phyloP scores from a whole-genome alignment of 1,140 invertebrate species.

The Thalassaphorura encarpata region DNA sequence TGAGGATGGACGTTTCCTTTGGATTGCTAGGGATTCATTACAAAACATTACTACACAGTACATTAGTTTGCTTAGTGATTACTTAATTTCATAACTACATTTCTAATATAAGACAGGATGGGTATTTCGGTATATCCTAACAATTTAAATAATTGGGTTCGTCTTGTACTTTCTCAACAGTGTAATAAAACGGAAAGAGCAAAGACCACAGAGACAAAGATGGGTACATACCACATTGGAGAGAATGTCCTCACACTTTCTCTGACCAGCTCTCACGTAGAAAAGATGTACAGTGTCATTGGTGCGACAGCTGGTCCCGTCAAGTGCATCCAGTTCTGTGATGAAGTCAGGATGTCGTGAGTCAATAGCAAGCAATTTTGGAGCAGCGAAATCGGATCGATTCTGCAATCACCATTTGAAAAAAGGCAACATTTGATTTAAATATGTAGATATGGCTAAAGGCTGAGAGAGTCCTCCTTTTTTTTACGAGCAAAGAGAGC shows the following conservation, averaged over 20 bases:
- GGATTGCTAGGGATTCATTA: constrained; percentile 36
- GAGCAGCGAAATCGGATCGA: constrained; percentile 37
- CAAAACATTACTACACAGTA: neutral
- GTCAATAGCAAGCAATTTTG: constrained; percentile 68
- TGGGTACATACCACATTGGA: constrained; percentile 58
- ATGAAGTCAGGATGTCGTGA: constrained; percentile 58
- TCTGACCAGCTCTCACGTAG: constrained; percentile 82
- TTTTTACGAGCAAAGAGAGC: too few relatives aligned
- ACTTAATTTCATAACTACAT: too few relatives aligned
- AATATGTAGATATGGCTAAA: too few relatives aligned
- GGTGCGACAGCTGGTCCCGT: constrained; percentile 69
- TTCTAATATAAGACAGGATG: too few relatives aligned
- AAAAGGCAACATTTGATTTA: too few relatives aligned
- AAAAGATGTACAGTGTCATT: constrained; percentile 90
- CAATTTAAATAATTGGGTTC: neutral
- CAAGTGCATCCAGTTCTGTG: constrained; percentile 59
- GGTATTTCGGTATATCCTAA: neutral
- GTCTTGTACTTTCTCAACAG: too few relatives aligned
- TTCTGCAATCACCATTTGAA: constrained; percentile 31
- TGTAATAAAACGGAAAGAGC: too few relatives aligned
- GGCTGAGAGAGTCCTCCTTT: too few relatives aligned
- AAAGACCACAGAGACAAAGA: constrained; percentile 5
- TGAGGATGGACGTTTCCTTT: constrained; percentile 51
- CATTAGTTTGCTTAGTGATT: too few relatives aligned
- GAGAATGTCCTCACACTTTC: constrained; percentile 62